Base-by-base conservation (phyloP, 35 echinoderm and acorn worm species). In the Apostichopus parvimensis region DNA sequence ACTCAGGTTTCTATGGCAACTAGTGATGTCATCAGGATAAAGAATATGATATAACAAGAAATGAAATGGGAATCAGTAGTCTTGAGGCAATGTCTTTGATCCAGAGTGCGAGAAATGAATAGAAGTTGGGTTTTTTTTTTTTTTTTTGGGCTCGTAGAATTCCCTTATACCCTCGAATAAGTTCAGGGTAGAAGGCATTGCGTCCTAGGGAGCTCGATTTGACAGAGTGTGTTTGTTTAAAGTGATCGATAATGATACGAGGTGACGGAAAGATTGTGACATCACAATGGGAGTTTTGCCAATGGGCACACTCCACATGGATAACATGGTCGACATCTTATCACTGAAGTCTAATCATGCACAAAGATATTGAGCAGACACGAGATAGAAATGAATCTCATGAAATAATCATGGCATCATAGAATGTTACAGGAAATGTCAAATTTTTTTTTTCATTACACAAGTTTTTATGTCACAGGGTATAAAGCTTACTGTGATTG, bases 21-120 rank as follows among this genome's bases (percentile, higher is more conserved):
- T 58, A 21, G 80, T 83, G 54, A 83, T 83, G 80, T 83, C 53
- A 83, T 83, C 22, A 24, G 54, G 79, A 57, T 21, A 83, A 18
- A 83, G 14, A 83, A 45, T n/a, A 21, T 61, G 8, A 58, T n/a
- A 83, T 6, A 17, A 57, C 57, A 83, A 83, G 80, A 57, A 57
- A 83, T 83, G 80, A 83, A 83, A 57, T 83, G 54, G 14, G 80
- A 83, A 20, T 83, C 14, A 57, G 80, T 14, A 17, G 70, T 73
- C 70, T 73, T 73, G 10, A 73, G 70, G 70, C 70, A 73, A 73
- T 73, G 70, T 73, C 70, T 73, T 73, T 73, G 70, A 73, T 73
- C 70, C n/a, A 73, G 70, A 73, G 70, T 73, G 70, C 15, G 0
- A 73, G 18, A 61, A 6, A 73, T 73, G 13, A 73, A 17, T 15